Evolutionary conservation across 2,113 vertebrate species (phyloP).

Genomic region (Raja brachyura): DNA sequence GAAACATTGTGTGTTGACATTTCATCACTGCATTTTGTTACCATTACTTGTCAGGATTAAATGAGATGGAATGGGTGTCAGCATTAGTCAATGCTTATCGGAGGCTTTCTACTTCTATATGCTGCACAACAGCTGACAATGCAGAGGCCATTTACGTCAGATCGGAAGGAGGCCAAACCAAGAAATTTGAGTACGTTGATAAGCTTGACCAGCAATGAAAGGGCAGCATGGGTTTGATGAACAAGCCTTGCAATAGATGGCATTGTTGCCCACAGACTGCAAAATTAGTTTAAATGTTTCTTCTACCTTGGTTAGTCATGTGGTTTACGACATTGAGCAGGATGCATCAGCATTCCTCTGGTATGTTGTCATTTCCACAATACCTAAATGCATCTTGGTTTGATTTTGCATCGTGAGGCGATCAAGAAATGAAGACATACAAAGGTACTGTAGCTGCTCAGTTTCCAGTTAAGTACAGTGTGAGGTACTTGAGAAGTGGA

Average conservation of each 20-base stretch:
- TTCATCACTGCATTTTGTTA: neutral
- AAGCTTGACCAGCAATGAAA: neutral
- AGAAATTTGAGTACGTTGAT: neutral
- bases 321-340: too few relatives aligned
- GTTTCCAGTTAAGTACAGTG: neutral
- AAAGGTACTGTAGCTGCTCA: neutral
- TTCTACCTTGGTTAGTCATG: too few relatives aligned
- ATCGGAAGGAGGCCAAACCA: neutral
- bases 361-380: too few relatives aligned
- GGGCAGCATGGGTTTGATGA: neutral
- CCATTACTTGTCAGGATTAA: neutral
- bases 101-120: neutral
- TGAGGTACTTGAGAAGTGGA: neutral
- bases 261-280: neutral
- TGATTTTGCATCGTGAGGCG: too few relatives aligned
- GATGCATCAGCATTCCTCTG: too few relatives aligned
- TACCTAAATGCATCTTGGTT: too few relatives aligned
- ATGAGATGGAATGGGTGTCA: neutral
- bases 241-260: neutral
- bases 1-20: neutral
- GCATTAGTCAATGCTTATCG: neutral
- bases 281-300: too few relatives aligned
- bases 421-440: too few relatives aligned
- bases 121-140: neutral
- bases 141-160: neutral